Percentiles rank a stretch among this genome's conserved stretches.
Evolutionary conservation across 2,113 vertebrate genomes (phyloP).

Genomic region (Petroica traversi): DNA sequence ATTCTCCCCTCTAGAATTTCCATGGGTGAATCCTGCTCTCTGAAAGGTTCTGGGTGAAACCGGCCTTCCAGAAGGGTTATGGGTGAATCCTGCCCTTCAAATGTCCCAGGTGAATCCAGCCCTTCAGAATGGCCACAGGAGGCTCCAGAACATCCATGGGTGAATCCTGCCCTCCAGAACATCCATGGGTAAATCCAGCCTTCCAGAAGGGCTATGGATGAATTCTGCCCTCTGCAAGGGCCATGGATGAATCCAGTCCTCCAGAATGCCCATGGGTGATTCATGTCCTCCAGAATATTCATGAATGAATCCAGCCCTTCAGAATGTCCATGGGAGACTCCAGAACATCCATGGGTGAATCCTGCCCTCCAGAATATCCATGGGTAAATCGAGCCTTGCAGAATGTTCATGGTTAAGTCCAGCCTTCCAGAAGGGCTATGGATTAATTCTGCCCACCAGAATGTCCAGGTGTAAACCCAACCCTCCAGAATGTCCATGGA

Average conservation of each 20-base stretch:
- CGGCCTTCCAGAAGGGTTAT: not conserved
- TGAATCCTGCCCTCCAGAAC: not conserved
- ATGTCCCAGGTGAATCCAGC: not conserved
- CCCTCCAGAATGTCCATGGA: not conserved
- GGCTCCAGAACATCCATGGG: not conserved
- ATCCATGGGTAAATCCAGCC: accelerated
- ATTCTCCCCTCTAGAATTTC: not conserved
- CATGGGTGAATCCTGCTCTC: accelerated
- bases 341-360: not conserved
- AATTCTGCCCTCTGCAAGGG: not conserved
- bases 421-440: not conserved
- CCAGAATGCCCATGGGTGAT: not conserved
- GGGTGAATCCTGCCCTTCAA: not conserved
- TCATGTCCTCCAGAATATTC: not conserved
- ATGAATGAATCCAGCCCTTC: not conserved
- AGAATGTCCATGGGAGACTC: not conserved
- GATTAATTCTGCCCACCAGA: not conserved
- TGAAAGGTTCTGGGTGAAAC: not conserved
- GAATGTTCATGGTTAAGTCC: not conserved
- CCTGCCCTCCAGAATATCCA: not conserved
- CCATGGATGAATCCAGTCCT: not conserved
- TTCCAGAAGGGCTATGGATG: accelerated
- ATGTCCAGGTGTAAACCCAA: not conserved
- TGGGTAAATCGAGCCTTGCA: not conserved
- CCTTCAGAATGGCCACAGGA: not conserved